Percentiles rank a stretch among this genome's conserved stretches.
phyloP scores from a whole-genome alignment of 1,140 invertebrate genomes.

The Homalodisca vitripennis region DNA sequence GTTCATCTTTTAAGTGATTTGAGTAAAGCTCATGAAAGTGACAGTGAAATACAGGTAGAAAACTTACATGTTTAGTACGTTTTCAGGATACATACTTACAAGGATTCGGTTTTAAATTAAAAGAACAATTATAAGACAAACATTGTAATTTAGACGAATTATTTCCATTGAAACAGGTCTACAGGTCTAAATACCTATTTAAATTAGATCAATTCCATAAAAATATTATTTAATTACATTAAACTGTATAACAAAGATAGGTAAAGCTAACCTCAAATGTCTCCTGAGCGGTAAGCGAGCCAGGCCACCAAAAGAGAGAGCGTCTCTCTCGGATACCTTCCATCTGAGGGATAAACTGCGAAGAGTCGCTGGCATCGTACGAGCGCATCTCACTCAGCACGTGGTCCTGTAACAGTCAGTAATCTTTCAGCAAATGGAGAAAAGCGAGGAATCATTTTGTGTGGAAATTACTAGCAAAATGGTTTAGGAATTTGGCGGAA shows the following conservation, averaged over 20 bases:
- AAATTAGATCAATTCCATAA: not conserved
- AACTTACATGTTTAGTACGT: too few relatives aligned
- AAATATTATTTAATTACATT: not conserved
- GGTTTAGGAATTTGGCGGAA: too few relatives aligned
- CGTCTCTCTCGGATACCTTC: constrained; percentile 40
- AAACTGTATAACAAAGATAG: not conserved
- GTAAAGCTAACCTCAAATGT: constrained; percentile 65
- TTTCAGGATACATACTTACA: too few relatives aligned
- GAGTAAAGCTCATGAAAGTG: too few relatives aligned
- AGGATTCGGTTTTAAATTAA: too few relatives aligned
- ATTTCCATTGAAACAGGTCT: too few relatives aligned
- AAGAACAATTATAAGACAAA: constrained; percentile 40
- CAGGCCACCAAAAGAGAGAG: constrained; percentile 60
- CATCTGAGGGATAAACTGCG: constrained; percentile 42
- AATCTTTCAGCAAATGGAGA: too few relatives aligned
- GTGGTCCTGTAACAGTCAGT: too few relatives aligned
- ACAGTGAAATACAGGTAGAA: too few relatives aligned
- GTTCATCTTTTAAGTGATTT: too few relatives aligned
- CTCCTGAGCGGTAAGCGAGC: constrained; percentile 61
- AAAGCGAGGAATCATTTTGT: too few relatives aligned
- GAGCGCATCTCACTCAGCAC: constrained; percentile 63
- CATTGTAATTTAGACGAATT: constrained; percentile 7
- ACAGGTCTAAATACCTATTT: not conserved
- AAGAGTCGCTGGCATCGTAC: constrained; percentile 54
- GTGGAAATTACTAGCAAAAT: too few relatives aligned